Conservation (phyloP, 2,113 vertebrate genomes). For the Ovis aries region ARS-UI_Ramb_v3.0 NC_056054.1:117749501-117750000, state of each 20-base stretch:
- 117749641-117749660: not conserved
- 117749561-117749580: not conserved
- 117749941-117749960: not conserved
- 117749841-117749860: not conserved
- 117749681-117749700: not conserved
- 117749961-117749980: accelerated
- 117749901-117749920: not conserved
- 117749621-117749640: not conserved
- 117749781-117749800: not conserved
- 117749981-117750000: not conserved
- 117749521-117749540: not conserved
- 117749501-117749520: not conserved
- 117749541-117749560: not conserved
- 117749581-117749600: not conserved
- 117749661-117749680: not conserved
- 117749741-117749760: not conserved
- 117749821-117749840: not conserved
- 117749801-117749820: not conserved
- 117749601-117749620: not conserved
- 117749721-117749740: not conserved
- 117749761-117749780: not conserved
- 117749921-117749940: not conserved
- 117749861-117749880: not conserved
- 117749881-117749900: not conserved
- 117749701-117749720: not conserved